Conservation (phyloP, 2,797 vertebrate genomes). For the Peromyscus attwateri region DNA sequence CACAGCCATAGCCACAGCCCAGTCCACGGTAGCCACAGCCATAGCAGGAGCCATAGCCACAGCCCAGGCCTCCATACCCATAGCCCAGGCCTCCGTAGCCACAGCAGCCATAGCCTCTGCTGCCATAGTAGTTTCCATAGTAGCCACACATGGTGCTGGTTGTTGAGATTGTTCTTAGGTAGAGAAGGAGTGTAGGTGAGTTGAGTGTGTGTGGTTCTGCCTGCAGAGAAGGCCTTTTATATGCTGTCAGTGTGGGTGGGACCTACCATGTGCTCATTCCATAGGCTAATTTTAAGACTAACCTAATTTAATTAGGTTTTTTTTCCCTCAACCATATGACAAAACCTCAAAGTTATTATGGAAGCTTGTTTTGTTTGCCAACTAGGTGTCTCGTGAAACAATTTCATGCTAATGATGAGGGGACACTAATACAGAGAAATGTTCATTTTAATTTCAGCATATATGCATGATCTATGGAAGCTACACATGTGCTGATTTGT, state of each 20-base stretch:
- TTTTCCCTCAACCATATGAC: not conserved
- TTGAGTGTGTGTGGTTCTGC: not conserved
- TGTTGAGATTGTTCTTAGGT: not conserved
- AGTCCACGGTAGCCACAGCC: slow-evolving; percentile 13
- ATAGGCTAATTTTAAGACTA: slow-evolving; percentile 27
- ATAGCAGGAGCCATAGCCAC: not conserved
- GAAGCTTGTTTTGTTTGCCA: not conserved
- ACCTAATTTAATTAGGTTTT: not conserved
- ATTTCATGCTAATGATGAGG: not conserved
- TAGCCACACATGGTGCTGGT: slow-evolving; percentile 64
- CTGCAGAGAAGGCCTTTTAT: slow-evolving; percentile 38
- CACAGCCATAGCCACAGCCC: slow-evolving; percentile 35
- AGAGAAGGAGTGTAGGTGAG: not conserved
- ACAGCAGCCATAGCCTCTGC: slow-evolving; percentile 47
- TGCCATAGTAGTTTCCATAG: slow-evolving; percentile 59
- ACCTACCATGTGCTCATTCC: not conserved
- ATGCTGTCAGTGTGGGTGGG: not conserved
- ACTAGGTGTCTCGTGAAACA: not conserved
- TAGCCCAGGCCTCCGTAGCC: not conserved
- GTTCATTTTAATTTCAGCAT: not conserved
- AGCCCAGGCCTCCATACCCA: not conserved
- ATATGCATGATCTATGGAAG: not conserved
- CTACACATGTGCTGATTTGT: not conserved
- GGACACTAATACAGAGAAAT: not conserved
- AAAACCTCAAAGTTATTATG: not conserved